Base-by-base conservation (phyloP, 2,113 vertebrate species). In the Cyprinodon variegatus region DNA sequence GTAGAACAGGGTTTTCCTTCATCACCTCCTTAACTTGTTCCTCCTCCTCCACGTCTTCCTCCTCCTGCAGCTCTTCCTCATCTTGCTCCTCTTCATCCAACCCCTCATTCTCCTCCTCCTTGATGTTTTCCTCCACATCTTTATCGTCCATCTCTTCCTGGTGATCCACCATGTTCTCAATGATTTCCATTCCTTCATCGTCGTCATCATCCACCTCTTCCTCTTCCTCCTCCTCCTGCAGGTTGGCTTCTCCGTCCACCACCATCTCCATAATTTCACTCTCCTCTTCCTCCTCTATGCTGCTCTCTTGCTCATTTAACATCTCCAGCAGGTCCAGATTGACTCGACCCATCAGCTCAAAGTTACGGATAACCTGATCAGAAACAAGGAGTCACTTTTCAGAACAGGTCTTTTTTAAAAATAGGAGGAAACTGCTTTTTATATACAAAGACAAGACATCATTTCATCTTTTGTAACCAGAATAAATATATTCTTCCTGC, bases 261-360 rank as follows among this genome's bases (percentile, higher is more conserved):
- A 65, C 77, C 76, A 90, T 78, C 72, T 82, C 82, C 68, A 83
- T 78, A 2, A 77, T 65, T 1, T 76, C 83, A 40, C 69, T 61
- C 4, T 88, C 85, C 2, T 91, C 91, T n/a, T 93, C 89, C 66
- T 97, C 96, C 11, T 97, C 97, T 2, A 95, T 94, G 76, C 96
- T 96, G 93, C 95, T 97, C 70, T 89, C 94, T 85, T 95, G 97
- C 37, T 95, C 96, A 86, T 98, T 96, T 89, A 96, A 93, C 92
- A 96, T 95, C 80, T 99, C 97, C 93, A 99, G 87, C 93, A 98
- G 97, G 91, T 99, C 98, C 93, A 99, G 95, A 92, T 97, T 97
- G 84, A 99, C 96, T 11, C 96, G 94, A 71, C 97, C 98, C 92
- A 98, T 97, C 90, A 99, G 93, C 92, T 99, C 98, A 89, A 98